Evolutionary conservation across 2,797 vertebrate genomes (phyloP).

Genomic region (Typhlichthys eigenmanni): DNA sequence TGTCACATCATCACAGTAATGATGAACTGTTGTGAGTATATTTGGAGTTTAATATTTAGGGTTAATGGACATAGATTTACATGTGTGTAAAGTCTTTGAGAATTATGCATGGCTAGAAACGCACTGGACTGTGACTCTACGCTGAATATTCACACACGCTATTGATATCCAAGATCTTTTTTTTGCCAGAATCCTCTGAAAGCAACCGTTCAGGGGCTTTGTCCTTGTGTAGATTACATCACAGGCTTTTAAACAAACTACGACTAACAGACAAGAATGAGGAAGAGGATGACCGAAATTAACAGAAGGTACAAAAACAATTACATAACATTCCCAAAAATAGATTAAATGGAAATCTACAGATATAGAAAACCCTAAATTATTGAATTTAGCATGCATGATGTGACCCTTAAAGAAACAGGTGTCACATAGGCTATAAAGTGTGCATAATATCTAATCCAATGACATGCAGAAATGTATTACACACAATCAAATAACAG

Average conservation of each 20-base stretch:
- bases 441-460: no score
- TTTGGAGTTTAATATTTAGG: no score
- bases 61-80: background rate
- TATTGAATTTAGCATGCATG: no score
- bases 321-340: constrained; percentile 9
- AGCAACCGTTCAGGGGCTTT: constrained; percentile 22
- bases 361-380: no score
- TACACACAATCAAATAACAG: no score
- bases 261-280: constrained; percentile 39
- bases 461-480: no score
- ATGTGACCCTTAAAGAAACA: no score
- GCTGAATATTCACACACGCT: constrained; percentile 11
- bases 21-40: no score
- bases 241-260: constrained; percentile 40
- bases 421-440: no score
- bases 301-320: constrained; percentile 13
- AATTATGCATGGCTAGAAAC: background rate
- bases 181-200: constrained; percentile 27
- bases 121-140: background rate
- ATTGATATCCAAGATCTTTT: constrained; percentile 29
- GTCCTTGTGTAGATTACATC: constrained; percentile 20
- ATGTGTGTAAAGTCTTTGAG: constrained; percentile 3
- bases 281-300: constrained; percentile 27
- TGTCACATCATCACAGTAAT: no score
- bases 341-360: constrained; percentile 1